Evolutionary conservation across 1,140 invertebrate species (phyloP), one percentile per base, ranked within the genome.

Genomic region (Coptotermes formosanus): DNA sequence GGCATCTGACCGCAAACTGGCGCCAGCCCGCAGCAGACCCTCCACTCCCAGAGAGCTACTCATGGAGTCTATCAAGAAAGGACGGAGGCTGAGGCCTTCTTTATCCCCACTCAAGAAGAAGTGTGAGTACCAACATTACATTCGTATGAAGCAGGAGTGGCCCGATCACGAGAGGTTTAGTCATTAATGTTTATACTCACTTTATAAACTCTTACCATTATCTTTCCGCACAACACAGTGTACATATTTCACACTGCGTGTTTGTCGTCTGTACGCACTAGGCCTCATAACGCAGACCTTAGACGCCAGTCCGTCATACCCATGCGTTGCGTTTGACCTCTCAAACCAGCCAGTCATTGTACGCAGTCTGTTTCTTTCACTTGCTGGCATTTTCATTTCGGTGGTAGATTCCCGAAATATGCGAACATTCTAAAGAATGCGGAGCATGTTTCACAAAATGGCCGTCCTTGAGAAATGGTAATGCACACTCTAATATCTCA

Each of bases 1-100:
- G 97, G 96, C 95, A n/a, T 96, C 96, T 14, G 97, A 98, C 86
- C 93, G 98, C 84, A 95, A 97, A 90, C 90, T 99, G 88, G 90
- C 91, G 48, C 95, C 96, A 21, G 93, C 94, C 14, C 92, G 94
- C 23, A 93, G 94, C 59, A 93, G 94, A 82, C 93, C 94, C 86
- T 93, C 94, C 19, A 96, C 96, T 23, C 94, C 97, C 0, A 92
- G 97, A 86, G 97, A 99, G 91, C 93, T 95, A 88, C 92, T 99
- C 1, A 94, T 99, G 92, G 95, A 97, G 86, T 97, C 97, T 86
- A 99, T 99, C 88, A 94, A 96, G 88, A 93, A 96, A 88, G 96
- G 97, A 82, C 94, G 93, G 82, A 93, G 93, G 86, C 92, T 97
- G 32, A 92, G 94, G 88, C 94, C 94, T 1, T 64, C 85, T 16